Conservation (phyloP, 2,888 invertebrate genomes). For the Agonopterix heracliana region DNA sequence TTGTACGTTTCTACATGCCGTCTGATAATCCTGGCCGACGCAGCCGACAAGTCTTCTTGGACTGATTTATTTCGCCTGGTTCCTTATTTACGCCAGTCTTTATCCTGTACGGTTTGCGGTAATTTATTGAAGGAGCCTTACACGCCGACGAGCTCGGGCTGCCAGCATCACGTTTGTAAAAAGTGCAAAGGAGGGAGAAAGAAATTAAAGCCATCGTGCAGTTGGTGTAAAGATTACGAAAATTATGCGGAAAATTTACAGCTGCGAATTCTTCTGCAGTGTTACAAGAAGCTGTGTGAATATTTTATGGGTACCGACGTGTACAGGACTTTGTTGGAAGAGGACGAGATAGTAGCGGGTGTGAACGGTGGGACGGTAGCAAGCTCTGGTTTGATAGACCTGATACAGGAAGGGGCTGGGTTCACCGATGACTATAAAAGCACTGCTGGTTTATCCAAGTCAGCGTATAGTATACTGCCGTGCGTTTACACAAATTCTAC, state of each 20-base stretch:
- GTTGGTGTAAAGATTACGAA: constrained; percentile 89
- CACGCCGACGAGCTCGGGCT: constrained; percentile 84
- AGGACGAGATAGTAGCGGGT: constrained; percentile 69
- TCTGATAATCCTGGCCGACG: constrained; percentile 84
- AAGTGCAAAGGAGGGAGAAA: constrained; percentile 90
- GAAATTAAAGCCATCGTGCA: constrained; percentile 88
- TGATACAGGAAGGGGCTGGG: constrained; percentile 87
- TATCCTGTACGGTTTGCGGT: constrained; percentile 93
- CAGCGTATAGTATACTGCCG: constrained; percentile 83
- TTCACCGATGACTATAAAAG: constrained; percentile 86
- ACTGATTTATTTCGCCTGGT: constrained; percentile 88
- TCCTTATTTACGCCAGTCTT: constrained; percentile 88
- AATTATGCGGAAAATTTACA: constrained; percentile 89
- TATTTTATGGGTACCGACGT: constrained; percentile 85
- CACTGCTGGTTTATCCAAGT: constrained; percentile 82
- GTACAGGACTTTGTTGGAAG: constrained; percentile 77
- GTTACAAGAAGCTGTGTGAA: constrained; percentile 92
- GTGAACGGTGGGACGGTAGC: constrained; percentile 70
- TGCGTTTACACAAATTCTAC: constrained; percentile 82
- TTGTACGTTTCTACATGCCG: constrained; percentile 89
- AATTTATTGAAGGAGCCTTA: constrained; percentile 88
- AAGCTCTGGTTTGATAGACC: constrained; percentile 79
- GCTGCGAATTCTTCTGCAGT: constrained; percentile 87
- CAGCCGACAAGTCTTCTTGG: constrained; percentile 83
- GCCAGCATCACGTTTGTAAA: constrained; percentile 93